A percentile compares a stretch with the other conserved stretches of the same genome.
Evolutionary conservation across 2,113 vertebrate species (phyloP).

Genomic region (Calidris pygmaea): DNA sequence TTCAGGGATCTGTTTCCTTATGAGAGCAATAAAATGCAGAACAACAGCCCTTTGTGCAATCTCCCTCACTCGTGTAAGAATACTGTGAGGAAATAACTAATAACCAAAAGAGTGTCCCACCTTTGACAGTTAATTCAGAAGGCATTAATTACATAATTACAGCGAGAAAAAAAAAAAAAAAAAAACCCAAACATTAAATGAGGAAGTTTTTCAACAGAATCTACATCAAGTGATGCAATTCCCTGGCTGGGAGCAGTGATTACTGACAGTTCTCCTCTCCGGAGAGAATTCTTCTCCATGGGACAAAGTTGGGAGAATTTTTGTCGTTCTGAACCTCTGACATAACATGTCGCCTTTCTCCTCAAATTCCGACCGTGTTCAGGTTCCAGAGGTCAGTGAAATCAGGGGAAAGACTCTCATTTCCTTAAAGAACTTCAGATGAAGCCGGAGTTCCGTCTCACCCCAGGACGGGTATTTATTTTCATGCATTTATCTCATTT

Average conservation of each 20-base stretch:
- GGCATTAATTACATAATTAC: not conserved
- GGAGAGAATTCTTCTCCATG: not conserved
- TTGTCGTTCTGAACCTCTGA: not conserved
- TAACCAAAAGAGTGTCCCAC: not conserved
- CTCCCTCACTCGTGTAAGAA: not conserved
- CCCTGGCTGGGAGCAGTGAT: not conserved
- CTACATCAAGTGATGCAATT: not conserved
- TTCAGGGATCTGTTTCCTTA: not conserved
- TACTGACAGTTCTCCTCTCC: not conserved
- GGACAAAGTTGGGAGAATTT: not conserved
- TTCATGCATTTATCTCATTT: not conserved
- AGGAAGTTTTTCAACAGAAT: not conserved
- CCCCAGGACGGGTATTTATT: not conserved
- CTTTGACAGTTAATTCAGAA: not conserved
- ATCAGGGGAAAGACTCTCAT: not conserved
- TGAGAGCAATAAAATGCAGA: not conserved
- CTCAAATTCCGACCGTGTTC: rapidly evolving
- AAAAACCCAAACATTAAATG: not conserved
- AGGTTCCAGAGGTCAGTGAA: not conserved
- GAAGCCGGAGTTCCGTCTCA: not conserved
- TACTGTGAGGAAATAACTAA: not conserved
- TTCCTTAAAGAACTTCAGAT: not conserved
- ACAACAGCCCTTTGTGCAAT: not conserved
- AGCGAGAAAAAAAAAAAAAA: not conserved
- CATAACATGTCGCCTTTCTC: not conserved